Evolutionary conservation across 37 sponge, comb jelly and placozoan species (phyloP).

Genomic region (Cliona cf. orientalis): DNA sequence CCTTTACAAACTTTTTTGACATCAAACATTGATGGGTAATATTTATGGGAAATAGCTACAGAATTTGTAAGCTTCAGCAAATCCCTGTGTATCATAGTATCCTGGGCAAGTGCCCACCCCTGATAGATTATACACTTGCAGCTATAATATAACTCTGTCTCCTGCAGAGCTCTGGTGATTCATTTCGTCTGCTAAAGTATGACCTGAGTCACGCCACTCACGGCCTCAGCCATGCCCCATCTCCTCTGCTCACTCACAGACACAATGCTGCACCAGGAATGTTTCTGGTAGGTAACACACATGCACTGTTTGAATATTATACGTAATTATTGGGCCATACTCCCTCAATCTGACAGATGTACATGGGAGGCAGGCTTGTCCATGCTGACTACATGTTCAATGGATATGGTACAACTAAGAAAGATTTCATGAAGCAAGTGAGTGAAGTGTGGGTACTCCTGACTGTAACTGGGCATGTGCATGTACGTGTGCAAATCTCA

Average conservation of each 20-base stretch:
- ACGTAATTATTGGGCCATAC: neutral
- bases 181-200: conserved; percentile 87
- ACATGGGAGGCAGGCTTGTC: conserved; percentile 73
- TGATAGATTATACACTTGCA: neutral
- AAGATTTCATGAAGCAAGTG: conserved; percentile 93
- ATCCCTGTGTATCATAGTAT: too few relatives aligned
- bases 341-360: conserved; percentile 74
- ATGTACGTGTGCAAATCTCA: too few relatives aligned
- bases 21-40: too few relatives aligned
- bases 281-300: conserved; percentile 70
- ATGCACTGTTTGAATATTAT: neutral
- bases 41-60: too few relatives aligned
- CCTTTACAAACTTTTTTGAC: too few relatives aligned
- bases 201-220: conserved; percentile 70
- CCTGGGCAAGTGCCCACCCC: neutral
- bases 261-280: conserved; percentile 87
- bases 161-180: conserved; percentile 58
- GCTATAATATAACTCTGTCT: neutral
- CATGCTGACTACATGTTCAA: conserved; percentile 88
- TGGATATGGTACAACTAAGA: conserved; percentile 91
- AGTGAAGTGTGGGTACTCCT: too few relatives aligned
- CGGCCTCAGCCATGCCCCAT: neutral
- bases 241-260: conserved; percentile 68
- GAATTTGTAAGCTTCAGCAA: too few relatives aligned
- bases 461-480: too few relatives aligned